A percentile compares a stretch with the other conserved stretches of the same genome.
Evolutionary conservation across 2,113 vertebrate species (phyloP).

Genomic region (Gambusia affinis): DNA sequence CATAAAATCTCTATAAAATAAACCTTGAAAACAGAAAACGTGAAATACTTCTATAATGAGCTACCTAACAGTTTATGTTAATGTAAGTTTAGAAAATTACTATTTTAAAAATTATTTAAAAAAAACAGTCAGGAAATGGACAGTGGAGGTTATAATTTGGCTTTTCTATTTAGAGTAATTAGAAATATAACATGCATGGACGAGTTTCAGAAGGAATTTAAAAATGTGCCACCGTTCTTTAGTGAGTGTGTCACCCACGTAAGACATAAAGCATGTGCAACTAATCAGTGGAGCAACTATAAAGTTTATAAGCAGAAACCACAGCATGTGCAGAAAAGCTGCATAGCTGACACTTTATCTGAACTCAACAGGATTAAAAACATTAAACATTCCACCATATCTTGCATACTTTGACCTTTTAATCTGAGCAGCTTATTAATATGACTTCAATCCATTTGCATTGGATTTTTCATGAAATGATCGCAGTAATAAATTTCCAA

Average conservation of each 20-base stretch:
- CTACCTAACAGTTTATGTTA: neutral
- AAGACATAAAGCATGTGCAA: slow-evolving; percentile 38
- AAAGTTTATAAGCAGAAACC: slow-evolving; percentile 40
- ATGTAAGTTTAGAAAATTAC: neutral
- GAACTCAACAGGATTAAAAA: slow-evolving; percentile 14
- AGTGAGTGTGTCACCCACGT: slow-evolving; percentile 7
- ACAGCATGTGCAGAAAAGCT: slow-evolving; percentile 21
- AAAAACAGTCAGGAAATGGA: too few relatives aligned
- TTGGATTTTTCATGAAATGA: slow-evolving; percentile 21
- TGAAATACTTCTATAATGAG: neutral
- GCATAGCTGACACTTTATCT: neutral
- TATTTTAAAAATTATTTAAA: neutral
- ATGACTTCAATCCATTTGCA: slow-evolving; percentile 10
- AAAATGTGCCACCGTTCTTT: slow-evolving; percentile 9
- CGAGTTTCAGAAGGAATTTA: neutral
- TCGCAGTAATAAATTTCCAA: slow-evolving; percentile 26
- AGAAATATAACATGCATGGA: neutral
- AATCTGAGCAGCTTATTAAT: slow-evolving; percentile 7
- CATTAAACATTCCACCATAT: slow-evolving; percentile 9
- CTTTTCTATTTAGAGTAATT: slow-evolving; percentile 20
- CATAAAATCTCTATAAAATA: too few relatives aligned
- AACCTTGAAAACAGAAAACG: neutral
- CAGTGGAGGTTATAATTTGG: neutral
- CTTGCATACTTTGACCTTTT: slow-evolving; percentile 11
- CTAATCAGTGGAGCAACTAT: slow-evolving; percentile 27